Base-by-base conservation (phyloP, 2,888 invertebrate genomes). In the Pseudococcus jackbeardsleyi region DNA sequence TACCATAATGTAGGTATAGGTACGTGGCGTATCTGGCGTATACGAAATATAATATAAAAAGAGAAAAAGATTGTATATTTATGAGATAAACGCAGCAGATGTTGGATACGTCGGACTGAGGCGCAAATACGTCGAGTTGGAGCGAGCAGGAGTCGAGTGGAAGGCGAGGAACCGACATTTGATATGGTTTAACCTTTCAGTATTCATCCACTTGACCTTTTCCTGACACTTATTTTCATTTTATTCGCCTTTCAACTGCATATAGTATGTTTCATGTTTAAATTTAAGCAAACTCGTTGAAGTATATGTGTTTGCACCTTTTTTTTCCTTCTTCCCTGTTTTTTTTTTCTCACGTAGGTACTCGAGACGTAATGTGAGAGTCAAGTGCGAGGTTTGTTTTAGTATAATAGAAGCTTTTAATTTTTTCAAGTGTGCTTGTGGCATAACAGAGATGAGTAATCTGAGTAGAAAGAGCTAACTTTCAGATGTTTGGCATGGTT, bases 61-160 rank as follows among this genome's bases (percentile, higher is more conserved):
- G 59, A n/a, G 59, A 59, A 59, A 59, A 59, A 59, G 59, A 59
- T 59, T 59, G 59, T 59, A 59, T 59, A 59, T 59, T 59, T 59
- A 59, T 59, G n/a, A 59, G 59, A 59, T 19, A 59, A 59, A 59
- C 59, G 59, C 59, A 59, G 59, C 59, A 59, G 59, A 59, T 59
- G 59, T 59, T 59, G 5, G 26, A 33, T 59, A 19, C 9, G 59
- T 59, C 19, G 19, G 59, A 19, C 9, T n/a, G 19, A n/a, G 19
- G 19, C 7, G 59, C 19, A 9, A 59, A 59, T 19, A 19, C 7
- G 9, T 19, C 5, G 19, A 59, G n/a, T 19, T 6, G 59, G n/a
- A 19, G 59, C 6, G 19, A 19, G 1, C 17, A 59, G 19, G 59
- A 33, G 26, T 33, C 26, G 26, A 33, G 19, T 19, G 59, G 19